phyloP scores from a whole-genome alignment of 2,888 invertebrate genomes.

The Chymomyza amoena region DNA sequence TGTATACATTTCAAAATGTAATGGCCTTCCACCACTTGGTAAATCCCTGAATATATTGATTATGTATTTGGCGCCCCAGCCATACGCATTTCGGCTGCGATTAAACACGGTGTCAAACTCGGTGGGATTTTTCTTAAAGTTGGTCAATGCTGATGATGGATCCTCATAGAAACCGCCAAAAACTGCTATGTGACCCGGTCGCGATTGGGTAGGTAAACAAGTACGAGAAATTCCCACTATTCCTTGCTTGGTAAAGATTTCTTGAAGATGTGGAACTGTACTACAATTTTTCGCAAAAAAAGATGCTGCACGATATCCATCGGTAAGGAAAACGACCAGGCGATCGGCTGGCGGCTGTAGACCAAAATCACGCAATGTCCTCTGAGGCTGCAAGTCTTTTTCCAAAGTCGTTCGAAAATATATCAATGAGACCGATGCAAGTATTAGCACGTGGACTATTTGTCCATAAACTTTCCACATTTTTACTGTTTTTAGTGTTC shows the following conservation, averaged over 20 bases:
- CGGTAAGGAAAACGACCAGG: conserved; percentile 93
- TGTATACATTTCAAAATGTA: conserved; percentile 80
- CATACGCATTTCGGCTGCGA: conserved; percentile 89
- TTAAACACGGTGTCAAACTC: conserved; percentile 98
- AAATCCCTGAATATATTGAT: conserved; percentile 90
- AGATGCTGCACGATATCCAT: conserved; percentile 94
- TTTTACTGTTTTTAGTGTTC: neutral
- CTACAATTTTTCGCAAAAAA: conserved; percentile 80
- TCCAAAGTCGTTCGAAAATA: conserved; percentile 94
- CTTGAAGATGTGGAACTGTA: conserved; percentile 60
- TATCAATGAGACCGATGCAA: conserved; percentile 92
- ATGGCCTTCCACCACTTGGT: conserved; percentile 70
- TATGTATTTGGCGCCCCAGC: conserved; percentile 97
- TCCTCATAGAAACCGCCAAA: conserved; percentile 95
- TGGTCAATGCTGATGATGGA: conserved; percentile 94
- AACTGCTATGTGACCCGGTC: conserved; percentile 97
- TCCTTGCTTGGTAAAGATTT: conserved; percentile 61
- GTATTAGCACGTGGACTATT: conserved; percentile 85
- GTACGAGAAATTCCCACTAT: conserved; percentile 89
- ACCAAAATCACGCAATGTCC: conserved; percentile 19
- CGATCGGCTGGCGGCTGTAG: conserved; percentile 82
- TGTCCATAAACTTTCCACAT: conserved; percentile 78
- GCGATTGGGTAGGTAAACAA: conserved; percentile 95
- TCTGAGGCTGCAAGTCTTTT: conserved; percentile 72
- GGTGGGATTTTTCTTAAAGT: conserved; percentile 97